These are phyloP conservation scores for Epiblema foenella DNA, from an alignment of 2,888 invertebrate genomes.

Conservation along the genomic window DNA sequence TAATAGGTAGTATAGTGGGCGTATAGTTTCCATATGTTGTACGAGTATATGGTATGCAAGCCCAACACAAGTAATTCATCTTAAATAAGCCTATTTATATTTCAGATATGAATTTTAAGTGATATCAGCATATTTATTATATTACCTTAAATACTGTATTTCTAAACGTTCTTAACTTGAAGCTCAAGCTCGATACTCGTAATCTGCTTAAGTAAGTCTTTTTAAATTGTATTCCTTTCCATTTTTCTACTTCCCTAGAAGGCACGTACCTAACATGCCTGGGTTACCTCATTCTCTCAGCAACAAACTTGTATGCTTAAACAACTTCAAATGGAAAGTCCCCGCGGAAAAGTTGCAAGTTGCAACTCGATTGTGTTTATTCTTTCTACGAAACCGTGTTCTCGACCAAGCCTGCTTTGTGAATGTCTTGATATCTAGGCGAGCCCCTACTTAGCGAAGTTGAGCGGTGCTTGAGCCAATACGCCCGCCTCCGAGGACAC, in stretches of 20 bases:
- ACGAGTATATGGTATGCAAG: too few relatives aligned
- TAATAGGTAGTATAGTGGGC: too few relatives aligned
- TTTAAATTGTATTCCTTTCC: neutral
- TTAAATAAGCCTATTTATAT: too few relatives aligned
- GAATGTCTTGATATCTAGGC: conserved; percentile 29
- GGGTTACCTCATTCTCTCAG: neutral
- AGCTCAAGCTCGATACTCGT: neutral
- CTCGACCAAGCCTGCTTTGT: conserved; percentile 21
- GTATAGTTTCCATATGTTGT: too few relatives aligned
- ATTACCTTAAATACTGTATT: too few relatives aligned
- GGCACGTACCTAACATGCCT: neutral
- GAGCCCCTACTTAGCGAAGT: conserved; percentile 39
- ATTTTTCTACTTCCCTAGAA: neutral
- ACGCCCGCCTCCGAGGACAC: conserved; percentile 16
- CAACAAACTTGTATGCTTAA: conserved; percentile 8
- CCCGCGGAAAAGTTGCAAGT: conserved; percentile 47
- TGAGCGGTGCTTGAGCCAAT: conserved; percentile 38
- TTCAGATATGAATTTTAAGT: neutral
- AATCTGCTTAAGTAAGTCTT: too few relatives aligned
- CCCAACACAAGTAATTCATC: too few relatives aligned
- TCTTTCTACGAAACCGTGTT: conserved; percentile 48
- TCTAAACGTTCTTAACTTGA: neutral
- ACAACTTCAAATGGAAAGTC: conserved; percentile 47
- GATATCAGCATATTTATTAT: neutral
- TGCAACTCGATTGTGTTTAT: conserved; percentile 52